Percentiles rank a stretch among this genome's conserved stretches.
phyloP scores from a whole-genome alignment of 2,113 vertebrate genomes.

The Climacteris rufus region DNA sequence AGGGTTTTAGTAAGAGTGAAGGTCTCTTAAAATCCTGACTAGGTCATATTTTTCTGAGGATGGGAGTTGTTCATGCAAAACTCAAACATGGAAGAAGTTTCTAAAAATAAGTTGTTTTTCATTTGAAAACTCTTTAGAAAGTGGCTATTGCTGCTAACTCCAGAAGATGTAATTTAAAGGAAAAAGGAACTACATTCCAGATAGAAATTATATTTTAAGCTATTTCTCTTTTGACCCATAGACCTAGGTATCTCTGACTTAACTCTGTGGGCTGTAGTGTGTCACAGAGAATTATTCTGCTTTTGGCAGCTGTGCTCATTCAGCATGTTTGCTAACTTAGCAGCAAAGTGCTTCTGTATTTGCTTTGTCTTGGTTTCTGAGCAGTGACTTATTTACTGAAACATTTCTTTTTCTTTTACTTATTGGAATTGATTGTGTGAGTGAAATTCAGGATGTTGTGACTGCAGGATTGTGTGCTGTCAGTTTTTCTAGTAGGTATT shows the following conservation, averaged over 20 bases:
- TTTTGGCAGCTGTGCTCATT: slow-evolving; percentile 39
- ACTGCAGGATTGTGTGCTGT: background rate
- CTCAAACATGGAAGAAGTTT: background rate
- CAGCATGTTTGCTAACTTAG: slow-evolving; percentile 32
- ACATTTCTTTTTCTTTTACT: background rate
- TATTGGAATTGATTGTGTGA: slow-evolving; percentile 12
- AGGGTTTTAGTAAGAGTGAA: background rate
- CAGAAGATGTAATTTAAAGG: slow-evolving; percentile 53
- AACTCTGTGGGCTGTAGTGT: slow-evolving; percentile 26
- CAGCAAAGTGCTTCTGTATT: slow-evolving; percentile 45
- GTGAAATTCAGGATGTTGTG: slow-evolving; percentile 10
- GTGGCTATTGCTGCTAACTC: slow-evolving; percentile 47
- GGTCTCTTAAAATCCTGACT: background rate
- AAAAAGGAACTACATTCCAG: slow-evolving; percentile 51
- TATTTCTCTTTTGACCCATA: slow-evolving; percentile 61
- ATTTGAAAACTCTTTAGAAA: slow-evolving; percentile 34
- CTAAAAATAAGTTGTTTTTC: background rate
- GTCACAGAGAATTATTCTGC: background rate
- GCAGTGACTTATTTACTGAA: slow-evolving; percentile 48
- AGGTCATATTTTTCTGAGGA: background rate
- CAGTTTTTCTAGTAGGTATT: background rate
- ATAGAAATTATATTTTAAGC: slow-evolving; percentile 66
- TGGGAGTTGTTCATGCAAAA: background rate
- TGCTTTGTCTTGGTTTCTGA: slow-evolving; percentile 42
- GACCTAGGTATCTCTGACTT: background rate